phyloP scores from a whole-genome alignment of 1,140 invertebrate genomes.

The Drosophila ercepeae region DNA sequence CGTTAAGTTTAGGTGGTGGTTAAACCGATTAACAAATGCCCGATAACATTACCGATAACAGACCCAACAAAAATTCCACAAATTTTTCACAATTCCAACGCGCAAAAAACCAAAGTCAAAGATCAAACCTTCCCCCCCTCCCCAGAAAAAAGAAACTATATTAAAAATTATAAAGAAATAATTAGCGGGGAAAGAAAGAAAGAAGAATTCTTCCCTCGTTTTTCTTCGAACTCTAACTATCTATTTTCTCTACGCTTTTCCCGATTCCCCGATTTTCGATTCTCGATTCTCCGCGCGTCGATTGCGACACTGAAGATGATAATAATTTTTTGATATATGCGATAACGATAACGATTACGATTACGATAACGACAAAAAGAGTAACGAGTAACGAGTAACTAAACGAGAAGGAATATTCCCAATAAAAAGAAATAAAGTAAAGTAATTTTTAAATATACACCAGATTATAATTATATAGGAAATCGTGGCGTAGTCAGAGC shows the following conservation, averaged over 20 bases:
- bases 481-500: conserved; percentile 58
- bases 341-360: conserved; percentile 21
- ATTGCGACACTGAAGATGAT: conserved; percentile 70
- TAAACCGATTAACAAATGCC: conserved; percentile 83
- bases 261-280: conserved; percentile 24
- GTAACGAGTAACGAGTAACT: background rate
- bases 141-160: conserved; percentile 11
- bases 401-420: conserved; percentile 9
- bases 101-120: conserved; percentile 26
- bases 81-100: conserved; percentile 7
- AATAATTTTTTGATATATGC: conserved; percentile 79
- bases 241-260: conserved; percentile 41
- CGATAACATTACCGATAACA: conserved; percentile 20
- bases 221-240: conserved; percentile 23
- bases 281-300: conserved; percentile 62
- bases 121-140: no score
- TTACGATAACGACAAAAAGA: conserved; percentile 17
- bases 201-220: background rate
- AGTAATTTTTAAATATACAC: conserved; percentile 52
- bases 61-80: conserved; percentile 29
- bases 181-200: background rate
- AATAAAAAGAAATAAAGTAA: background rate
- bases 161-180: conserved; percentile 18
- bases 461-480: conserved; percentile 45
- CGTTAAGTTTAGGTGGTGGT: conserved; percentile 91